These are phyloP conservation scores for Apantesis nais DNA, from an alignment of 2,888 invertebrate genomes.

Conservation along the genomic window DNA sequence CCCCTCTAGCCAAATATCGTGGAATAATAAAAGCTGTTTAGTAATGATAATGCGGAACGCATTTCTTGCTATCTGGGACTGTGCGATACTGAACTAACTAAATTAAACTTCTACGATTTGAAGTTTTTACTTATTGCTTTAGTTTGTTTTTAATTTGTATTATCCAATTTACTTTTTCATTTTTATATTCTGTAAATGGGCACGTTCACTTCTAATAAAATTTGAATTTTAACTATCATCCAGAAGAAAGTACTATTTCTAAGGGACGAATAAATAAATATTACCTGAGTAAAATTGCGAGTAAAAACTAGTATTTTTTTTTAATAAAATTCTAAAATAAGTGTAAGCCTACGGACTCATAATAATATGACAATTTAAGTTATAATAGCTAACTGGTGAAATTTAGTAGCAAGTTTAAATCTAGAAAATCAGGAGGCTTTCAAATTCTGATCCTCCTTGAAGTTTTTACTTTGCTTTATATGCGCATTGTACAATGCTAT, in stretches of 20 bases:
- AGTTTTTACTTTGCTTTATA: constrained; percentile 77
- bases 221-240: background rate
- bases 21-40: constrained; percentile 85
- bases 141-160: constrained; percentile 63
- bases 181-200: background rate
- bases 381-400: constrained; percentile 62
- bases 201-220: background rate
- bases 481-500: constrained; percentile 80
- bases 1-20: constrained; percentile 84
- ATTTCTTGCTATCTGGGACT: constrained; percentile 69
- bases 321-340: constrained; percentile 35
- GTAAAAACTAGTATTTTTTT: constrained; percentile 49
- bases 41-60: constrained; percentile 82
- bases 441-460: constrained; percentile 74
- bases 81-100: no score
- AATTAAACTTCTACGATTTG: constrained; percentile 75
- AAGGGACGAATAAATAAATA: background rate
- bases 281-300: no score
- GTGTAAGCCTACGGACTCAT: background rate
- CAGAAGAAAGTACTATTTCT: background rate
- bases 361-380: constrained; percentile 51
- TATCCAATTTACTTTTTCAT: background rate
- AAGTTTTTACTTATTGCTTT: constrained; percentile 70
- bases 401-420: constrained; percentile 71
- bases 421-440: constrained; percentile 65